phyloP scores from a whole-genome alignment of 2,888 invertebrate species.

The Drosophila kambysellisi region DNA sequence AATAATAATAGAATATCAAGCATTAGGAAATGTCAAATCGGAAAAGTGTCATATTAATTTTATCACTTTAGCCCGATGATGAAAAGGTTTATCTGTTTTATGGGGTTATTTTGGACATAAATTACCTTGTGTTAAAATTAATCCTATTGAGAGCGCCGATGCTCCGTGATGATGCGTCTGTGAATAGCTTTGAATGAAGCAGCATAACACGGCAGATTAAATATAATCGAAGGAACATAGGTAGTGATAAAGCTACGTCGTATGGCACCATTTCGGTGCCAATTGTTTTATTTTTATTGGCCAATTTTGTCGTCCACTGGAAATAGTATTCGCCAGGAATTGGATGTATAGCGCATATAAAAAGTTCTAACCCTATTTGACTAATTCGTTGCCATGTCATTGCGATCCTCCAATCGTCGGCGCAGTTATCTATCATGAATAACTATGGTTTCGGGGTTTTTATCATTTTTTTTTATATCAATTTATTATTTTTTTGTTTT shows the following conservation, averaged over 20 bases:
- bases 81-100: neutral
- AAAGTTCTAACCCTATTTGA: constrained; percentile 95
- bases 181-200: constrained; percentile 99
- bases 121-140: constrained; percentile 97
- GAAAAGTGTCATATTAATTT: neutral
- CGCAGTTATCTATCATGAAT: constrained; percentile 99
- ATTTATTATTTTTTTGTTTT: neutral
- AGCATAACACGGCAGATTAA: constrained; percentile 99
- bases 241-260: constrained; percentile 98
- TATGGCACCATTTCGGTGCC: constrained; percentile 93
- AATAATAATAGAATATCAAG: neutral
- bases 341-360: constrained; percentile 99
- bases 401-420: constrained; percentile 99
- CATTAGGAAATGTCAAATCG: neutral
- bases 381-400: constrained; percentile 99
- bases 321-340: constrained; percentile 98
- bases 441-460: constrained; percentile 88
- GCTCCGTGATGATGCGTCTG: constrained; percentile 99
- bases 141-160: constrained; percentile 99
- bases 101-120: constrained; percentile 80
- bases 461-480: neutral
- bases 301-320: constrained; percentile 97
- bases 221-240: constrained; percentile 99
- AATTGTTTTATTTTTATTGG: constrained; percentile 92
- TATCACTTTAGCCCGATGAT: neutral